These are phyloP conservation scores for Hyposoter dolosus DNA, from an alignment of 2,888 invertebrate species.

Conservation along the genomic window DNA sequence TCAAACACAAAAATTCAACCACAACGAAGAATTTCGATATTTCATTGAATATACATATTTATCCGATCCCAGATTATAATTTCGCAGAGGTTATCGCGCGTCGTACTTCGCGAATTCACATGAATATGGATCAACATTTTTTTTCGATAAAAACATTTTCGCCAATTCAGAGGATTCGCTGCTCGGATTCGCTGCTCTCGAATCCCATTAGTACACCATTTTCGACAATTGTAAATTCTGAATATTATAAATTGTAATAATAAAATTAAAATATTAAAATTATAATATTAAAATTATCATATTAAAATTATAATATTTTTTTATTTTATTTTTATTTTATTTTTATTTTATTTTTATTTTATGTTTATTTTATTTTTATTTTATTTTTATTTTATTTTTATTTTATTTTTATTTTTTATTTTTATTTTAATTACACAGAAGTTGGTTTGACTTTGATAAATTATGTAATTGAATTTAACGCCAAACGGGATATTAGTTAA, in stretches of 20 bases:
- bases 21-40: not conserved
- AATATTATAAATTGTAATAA: not conserved
- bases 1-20: not conserved
- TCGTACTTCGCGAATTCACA: not conserved
- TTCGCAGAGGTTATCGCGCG: conserved; percentile 8
- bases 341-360: too few species aligned
- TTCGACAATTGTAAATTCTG: conserved; percentile 6
- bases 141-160: conserved; percentile 20
- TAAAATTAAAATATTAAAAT: too few species aligned
- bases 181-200: not conserved
- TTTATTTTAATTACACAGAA: not conserved
- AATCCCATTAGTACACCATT: conserved; percentile 9
- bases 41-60: not conserved
- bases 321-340: too few species aligned
- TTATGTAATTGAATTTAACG: not conserved
- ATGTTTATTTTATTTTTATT: too few species aligned
- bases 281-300: too few species aligned
- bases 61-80: not conserved
- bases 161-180: not conserved
- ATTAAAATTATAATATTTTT: too few species aligned
- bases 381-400: too few species aligned
- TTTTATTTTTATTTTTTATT: too few species aligned
- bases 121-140: conserved; percentile 19
- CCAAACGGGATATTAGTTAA: not conserved
- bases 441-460: not conserved